Evolutionary conservation across 2,797 vertebrate species (phyloP).

Genomic region (Calcarius lapponicus): DNA sequence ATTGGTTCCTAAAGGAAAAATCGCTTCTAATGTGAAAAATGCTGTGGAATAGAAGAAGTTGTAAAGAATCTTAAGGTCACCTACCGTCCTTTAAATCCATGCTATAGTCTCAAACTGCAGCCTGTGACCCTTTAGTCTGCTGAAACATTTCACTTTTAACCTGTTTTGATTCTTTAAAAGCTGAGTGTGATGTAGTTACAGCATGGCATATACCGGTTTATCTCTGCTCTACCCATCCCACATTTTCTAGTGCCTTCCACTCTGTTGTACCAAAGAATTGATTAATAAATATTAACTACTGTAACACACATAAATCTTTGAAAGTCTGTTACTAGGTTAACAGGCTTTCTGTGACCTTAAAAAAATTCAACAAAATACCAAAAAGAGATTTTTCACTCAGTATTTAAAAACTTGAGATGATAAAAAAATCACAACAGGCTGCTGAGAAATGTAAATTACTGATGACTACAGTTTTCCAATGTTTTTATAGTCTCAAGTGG

Average conservation of each 20-base stretch:
- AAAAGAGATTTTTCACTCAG: neutral
- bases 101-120: neutral
- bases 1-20: slow-evolving; percentile 8
- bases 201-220: neutral
- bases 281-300: neutral
- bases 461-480: neutral
- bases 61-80: neutral
- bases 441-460: neutral
- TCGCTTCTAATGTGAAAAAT: neutral
- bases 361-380: neutral
- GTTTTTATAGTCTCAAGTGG: neutral
- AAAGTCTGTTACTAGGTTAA: neutral
- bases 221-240: neutral
- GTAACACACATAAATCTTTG: neutral
- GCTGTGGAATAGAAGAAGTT: neutral
- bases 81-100: neutral
- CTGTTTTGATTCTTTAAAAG: neutral
- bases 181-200: neutral
- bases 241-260: neutral
- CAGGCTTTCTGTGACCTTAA: neutral
- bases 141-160: neutral
- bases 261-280: neutral
- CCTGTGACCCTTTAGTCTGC: neutral
- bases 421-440: neutral
- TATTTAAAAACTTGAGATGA: neutral